A percentile compares a stretch with the other conserved stretches of the same genome.
Conservation (phyloP, 2,113 vertebrate genomes). For the Cercocebus atys region DNA sequence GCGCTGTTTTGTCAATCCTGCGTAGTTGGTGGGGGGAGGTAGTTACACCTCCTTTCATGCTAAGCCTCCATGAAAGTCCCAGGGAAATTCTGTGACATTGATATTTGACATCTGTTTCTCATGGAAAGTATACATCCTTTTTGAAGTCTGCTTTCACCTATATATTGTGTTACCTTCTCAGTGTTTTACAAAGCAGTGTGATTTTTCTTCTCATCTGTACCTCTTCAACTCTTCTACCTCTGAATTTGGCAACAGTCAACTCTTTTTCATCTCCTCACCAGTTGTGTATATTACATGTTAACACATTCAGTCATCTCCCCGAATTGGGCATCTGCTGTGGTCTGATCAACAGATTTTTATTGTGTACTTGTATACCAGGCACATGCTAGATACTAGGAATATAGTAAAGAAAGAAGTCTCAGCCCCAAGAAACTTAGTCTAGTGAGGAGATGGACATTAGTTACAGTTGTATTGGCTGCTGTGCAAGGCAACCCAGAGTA, state of each 20-base stretch:
- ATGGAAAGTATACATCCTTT: constrained; percentile 48
- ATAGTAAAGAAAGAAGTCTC: background rate
- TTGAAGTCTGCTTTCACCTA: constrained; percentile 49
- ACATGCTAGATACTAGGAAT: background rate
- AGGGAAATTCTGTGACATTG: constrained; percentile 56
- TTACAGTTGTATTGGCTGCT: background rate
- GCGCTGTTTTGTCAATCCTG: constrained; percentile 67
- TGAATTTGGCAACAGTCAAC: constrained; percentile 29
- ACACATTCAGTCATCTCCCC: background rate
- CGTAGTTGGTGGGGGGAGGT: constrained; percentile 76
- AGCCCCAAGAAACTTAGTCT: background rate
- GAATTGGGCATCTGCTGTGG: background rate
- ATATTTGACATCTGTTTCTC: constrained; percentile 49
- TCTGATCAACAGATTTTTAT: constrained; percentile 16
- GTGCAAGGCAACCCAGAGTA: background rate
- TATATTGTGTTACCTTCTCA: constrained; percentile 36
- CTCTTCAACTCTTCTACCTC: background rate
- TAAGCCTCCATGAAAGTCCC: constrained; percentile 61
- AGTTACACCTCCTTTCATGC: constrained; percentile 69
- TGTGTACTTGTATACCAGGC: background rate
- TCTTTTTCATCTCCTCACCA: background rate
- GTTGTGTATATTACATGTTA: background rate
- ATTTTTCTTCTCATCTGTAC: constrained; percentile 37
- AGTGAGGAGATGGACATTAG: background rate
- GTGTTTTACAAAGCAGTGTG: constrained; percentile 7